phyloP scores from a whole-genome alignment of 2,797 vertebrate genomes.

The Austrolebias charrua region DNA sequence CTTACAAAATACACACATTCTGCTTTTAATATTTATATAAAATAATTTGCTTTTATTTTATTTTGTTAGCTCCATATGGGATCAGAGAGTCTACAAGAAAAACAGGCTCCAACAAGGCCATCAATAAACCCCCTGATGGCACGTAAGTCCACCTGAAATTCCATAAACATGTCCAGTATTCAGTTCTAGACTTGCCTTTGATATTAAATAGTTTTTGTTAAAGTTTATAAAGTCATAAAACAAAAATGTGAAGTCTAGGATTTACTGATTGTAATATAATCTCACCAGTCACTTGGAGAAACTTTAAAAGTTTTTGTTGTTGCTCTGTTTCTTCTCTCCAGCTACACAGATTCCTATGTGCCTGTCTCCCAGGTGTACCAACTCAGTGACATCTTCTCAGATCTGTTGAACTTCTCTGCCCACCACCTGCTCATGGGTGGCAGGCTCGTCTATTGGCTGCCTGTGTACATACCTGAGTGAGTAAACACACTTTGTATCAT shows the following conservation, averaged over 20 bases:
- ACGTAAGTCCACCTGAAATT: constrained; percentile 75
- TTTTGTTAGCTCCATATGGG: constrained; percentile 89
- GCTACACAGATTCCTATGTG: constrained; percentile 87
- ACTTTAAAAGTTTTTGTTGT: background rate
- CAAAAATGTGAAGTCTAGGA: no score
- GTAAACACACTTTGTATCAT: constrained; percentile 57
- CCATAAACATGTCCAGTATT: background rate
- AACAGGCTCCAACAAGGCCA: constrained; percentile 90
- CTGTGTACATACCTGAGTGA: constrained; percentile 94
- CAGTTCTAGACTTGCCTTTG: no score
- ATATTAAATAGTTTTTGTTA: no score
- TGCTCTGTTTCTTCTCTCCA: constrained; percentile 37
- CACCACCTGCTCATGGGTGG: constrained; percentile 88
- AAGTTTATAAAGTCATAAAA: background rate
- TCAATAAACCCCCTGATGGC: constrained; percentile 80
- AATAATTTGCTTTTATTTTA: background rate
- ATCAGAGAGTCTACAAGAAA: constrained; percentile 95
- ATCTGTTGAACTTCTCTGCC: constrained; percentile 92
- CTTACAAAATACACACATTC: no score
- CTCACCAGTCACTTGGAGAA: background rate
- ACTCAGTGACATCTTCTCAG: constrained; percentile 95
- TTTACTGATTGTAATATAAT: background rate
- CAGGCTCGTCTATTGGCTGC: constrained; percentile 96
- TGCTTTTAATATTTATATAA: no score
- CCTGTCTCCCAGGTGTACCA: constrained; percentile 91